Evolutionary conservation across 2,113 vertebrate genomes (phyloP).

Genomic region (Xerus inauris): DNA sequence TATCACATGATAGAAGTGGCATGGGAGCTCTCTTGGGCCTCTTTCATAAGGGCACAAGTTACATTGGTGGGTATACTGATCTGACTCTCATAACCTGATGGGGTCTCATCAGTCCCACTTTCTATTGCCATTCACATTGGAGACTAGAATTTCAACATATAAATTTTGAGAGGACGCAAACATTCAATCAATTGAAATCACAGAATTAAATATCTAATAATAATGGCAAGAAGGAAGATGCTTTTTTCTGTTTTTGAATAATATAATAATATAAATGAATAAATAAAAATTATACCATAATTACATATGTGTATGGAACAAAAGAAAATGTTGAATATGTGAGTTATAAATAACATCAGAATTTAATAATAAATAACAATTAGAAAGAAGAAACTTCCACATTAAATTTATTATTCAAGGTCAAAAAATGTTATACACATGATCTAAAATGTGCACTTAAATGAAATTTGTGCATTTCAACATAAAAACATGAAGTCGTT

Average conservation of each 20-base stretch:
- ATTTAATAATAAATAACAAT: neutral
- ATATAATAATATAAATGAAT: neutral
- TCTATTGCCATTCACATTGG: neutral
- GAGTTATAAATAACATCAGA: neutral
- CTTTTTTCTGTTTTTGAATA: neutral
- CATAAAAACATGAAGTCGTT: neutral
- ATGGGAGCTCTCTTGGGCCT: neutral
- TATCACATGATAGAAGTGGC: neutral
- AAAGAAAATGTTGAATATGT: neutral
- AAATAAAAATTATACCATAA: neutral
- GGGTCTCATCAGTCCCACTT: neutral
- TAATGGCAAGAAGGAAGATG: neutral
- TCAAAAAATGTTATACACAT: neutral
- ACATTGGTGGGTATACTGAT: neutral
- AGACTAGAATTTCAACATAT: neutral
- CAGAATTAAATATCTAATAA: neutral
- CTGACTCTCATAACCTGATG: neutral
- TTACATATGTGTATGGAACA: neutral
- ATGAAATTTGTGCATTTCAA: neutral
- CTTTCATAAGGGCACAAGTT: neutral
- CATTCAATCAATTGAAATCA: neutral
- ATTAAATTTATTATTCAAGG: neutral
- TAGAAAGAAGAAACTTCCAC: neutral
- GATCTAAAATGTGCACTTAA: neutral
- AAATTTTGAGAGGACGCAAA: neutral